A percentile compares a stretch with the other conserved stretches of the same genome.
These are phyloP conservation scores for Trematocara stigmaticum DNA, from an alignment of 2,113 vertebrate species.

Conservation along the genomic window DNA sequence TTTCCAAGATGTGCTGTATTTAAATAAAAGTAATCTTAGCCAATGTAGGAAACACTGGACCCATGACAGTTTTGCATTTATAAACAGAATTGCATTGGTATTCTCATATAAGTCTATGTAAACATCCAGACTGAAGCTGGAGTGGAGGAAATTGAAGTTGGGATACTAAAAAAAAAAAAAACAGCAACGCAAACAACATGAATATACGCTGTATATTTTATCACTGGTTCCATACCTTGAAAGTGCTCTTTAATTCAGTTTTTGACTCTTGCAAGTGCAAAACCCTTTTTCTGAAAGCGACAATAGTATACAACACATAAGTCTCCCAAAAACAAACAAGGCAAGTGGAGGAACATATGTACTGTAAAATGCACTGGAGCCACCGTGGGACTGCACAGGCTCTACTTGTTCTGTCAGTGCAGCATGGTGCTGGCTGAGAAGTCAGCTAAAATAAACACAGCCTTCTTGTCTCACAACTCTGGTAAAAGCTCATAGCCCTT, in stretches of 20 bases:
- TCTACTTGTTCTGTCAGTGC: slow-evolving; percentile 27
- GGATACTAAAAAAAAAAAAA: neutral
- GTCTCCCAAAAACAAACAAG: slow-evolving; percentile 45
- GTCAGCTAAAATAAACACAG: slow-evolving; percentile 39
- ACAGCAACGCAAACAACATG: neutral
- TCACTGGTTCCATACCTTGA: neutral
- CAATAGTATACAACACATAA: slow-evolving; percentile 16
- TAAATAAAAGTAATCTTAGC: neutral
- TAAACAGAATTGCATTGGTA: neutral
- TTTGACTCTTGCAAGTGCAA: neutral
- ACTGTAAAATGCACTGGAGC: slow-evolving; percentile 29
- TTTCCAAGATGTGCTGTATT: neutral
- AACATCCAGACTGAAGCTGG: neutral
- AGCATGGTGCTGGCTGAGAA: slow-evolving; percentile 3
- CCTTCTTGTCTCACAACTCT: slow-evolving; percentile 37
- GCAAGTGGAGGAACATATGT: slow-evolving; percentile 20
- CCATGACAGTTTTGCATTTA: neutral
- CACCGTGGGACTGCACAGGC: neutral
- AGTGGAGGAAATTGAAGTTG: neutral
- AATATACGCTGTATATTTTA: neutral
- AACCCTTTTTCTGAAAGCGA: neutral
- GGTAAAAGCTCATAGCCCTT: slow-evolving; percentile 50
- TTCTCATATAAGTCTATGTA: neutral
- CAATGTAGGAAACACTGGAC: neutral
- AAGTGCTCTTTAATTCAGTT: slow-evolving; percentile 22